phyloP scores from a whole-genome alignment of 2,797 vertebrate species.

The Coregonus ussuriensis region DNA sequence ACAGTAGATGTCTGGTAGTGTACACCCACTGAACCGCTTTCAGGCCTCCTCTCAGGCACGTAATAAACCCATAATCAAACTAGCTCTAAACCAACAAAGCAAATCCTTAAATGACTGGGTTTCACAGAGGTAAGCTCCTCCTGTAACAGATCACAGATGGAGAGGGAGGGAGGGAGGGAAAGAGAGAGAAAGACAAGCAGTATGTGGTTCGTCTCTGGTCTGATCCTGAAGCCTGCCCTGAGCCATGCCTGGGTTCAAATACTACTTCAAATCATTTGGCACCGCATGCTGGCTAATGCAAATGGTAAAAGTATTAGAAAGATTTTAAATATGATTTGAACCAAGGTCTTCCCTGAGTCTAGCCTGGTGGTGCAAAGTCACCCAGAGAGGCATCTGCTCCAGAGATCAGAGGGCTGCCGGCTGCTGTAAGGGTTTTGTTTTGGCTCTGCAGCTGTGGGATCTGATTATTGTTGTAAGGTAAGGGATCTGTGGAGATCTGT shows the following conservation, averaged over 20 bases:
- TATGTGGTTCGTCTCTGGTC: slow-evolving; percentile 49
- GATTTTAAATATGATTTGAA: not conserved
- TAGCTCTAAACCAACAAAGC: slow-evolving; percentile 49
- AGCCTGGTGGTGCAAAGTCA: slow-evolving; percentile 38
- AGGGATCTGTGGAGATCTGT: slow-evolving; percentile 31
- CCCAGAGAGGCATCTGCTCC: slow-evolving; percentile 59
- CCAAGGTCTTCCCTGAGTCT: not conserved
- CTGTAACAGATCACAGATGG: slow-evolving; percentile 72
- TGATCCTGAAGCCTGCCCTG: not conserved
- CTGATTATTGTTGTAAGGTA: slow-evolving; percentile 74
- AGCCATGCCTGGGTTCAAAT: not conserved
- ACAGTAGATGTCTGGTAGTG: no score
- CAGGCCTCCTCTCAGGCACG: slow-evolving; percentile 27
- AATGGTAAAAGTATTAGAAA: not conserved
- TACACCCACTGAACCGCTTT: slow-evolving; percentile 18
- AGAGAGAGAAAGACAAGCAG: slow-evolving; percentile 23
- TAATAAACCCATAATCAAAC: slow-evolving; percentile 43
- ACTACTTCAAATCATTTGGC: not conserved
- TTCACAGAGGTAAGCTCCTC: slow-evolving; percentile 62
- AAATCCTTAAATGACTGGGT: slow-evolving; percentile 66
- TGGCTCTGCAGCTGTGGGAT: slow-evolving; percentile 52
- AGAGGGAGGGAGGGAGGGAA: not conserved
- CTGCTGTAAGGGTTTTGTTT: slow-evolving; percentile 30
- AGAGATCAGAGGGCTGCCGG: slow-evolving; percentile 54
- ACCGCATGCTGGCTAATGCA: not conserved